Evolutionary conservation across 2,113 vertebrate genomes (phyloP).

Genomic region (Ranitomeya imitator): DNA sequence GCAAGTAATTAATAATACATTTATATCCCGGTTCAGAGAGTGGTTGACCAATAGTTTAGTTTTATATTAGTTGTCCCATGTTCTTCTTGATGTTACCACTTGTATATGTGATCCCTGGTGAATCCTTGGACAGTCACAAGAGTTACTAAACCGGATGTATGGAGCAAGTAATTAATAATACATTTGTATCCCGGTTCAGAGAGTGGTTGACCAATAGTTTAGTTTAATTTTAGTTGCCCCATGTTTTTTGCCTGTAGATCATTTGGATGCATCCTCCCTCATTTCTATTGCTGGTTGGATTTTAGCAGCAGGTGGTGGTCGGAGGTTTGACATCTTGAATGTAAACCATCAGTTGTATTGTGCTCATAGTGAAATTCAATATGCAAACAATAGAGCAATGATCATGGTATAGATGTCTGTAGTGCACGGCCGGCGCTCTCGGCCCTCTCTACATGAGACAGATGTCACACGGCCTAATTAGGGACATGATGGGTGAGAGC

Average conservation of each 20-base stretch:
- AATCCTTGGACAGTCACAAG: too few relatives aligned
- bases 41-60: too few relatives aligned
- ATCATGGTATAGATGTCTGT: not conserved
- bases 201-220: too few relatives aligned
- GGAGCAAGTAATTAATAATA: too few relatives aligned
- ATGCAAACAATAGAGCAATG: not conserved
- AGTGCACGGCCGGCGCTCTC: not conserved
- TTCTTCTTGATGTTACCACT: too few relatives aligned
- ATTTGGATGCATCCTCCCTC: not conserved
- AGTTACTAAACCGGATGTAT: too few relatives aligned
- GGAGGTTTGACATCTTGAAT: not conserved
- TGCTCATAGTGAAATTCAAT: not conserved
- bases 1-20: too few relatives aligned
- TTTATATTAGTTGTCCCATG: too few relatives aligned
- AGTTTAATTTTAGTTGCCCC: too few relatives aligned
- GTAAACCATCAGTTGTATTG: constrained; percentile 1
- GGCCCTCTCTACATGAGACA: not conserved
- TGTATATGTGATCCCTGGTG: too few relatives aligned
- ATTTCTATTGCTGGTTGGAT: not conserved
- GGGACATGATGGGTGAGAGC: not conserved
- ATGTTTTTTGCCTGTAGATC: not conserved
- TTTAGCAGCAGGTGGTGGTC: constrained; percentile 3
- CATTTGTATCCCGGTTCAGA: too few relatives aligned
- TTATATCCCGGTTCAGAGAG: too few relatives aligned
- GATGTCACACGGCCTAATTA: not conserved